phyloP scores from a whole-genome alignment of 2,797 vertebrate genomes.

The Tarsius wallacei region DNA sequence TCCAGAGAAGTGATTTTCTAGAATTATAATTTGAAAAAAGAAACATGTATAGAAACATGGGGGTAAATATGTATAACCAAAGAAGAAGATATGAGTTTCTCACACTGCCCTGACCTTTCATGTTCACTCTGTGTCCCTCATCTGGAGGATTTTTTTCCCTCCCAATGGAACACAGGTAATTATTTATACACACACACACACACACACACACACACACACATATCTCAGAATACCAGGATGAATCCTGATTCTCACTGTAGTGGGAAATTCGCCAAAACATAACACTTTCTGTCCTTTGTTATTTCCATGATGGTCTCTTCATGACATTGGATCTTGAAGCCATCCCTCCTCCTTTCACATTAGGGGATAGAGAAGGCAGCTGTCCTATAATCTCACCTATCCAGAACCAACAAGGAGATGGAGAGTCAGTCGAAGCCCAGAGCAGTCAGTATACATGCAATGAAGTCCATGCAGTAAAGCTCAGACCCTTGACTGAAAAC shows the following conservation, averaged over 20 bases:
- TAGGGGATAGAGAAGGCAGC: neutral
- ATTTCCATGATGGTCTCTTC: neutral
- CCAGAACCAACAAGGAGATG: neutral
- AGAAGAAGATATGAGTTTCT: neutral
- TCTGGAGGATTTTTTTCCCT: neutral
- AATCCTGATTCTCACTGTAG: neutral
- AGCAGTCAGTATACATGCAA: neutral
- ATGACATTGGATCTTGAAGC: too few species aligned
- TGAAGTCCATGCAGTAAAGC: neutral
- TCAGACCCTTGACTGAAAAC: neutral
- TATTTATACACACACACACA: neutral
- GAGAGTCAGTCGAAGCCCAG: rapidly evolving
- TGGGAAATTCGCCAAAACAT: neutral
- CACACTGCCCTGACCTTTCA: neutral
- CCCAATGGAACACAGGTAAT: neutral
- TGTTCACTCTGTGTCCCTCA: neutral
- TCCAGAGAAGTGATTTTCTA: neutral
- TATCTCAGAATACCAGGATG: neutral
- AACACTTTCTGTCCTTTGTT: neutral
- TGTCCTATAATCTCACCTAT: neutral
- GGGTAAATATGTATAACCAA: neutral
- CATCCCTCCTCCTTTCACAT: too few species aligned
- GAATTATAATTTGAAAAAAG: neutral
- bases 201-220: neutral
- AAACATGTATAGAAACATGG: neutral